Evolutionary conservation across 92 coral and sea anemone species (phyloP), one percentile per base, ranked within the genome.

Genomic region (Siderastrea radians): DNA sequence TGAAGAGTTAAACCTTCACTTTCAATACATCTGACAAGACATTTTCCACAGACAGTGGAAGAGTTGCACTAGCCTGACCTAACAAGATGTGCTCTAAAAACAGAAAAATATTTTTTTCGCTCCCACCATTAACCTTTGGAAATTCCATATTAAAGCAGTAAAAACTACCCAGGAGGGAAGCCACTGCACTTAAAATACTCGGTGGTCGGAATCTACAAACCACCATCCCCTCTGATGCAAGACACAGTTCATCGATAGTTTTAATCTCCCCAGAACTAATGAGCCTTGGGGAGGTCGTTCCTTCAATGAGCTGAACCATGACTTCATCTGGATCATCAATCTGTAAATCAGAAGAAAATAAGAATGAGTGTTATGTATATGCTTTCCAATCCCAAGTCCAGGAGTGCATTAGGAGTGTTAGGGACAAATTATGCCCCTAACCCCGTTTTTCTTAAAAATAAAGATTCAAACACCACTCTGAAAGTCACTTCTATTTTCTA

Each of bases 151-250:
- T 83, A 3, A 54, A 48, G 55, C 69, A 53, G 38, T 53, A 72
- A 46, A 52, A 71, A 71, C 57, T 12, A 43, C 57, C 87, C 16
- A 83, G 13, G 43, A 70, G 62, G 26, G 72, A 12, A 44, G 65
- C 54, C 66, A 84, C 88, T 45, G 88, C 81, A 59, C 15, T 45
- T 49, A 84, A 13, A 61, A 73, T 51, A 12, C 75, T 58, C 57
- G 66, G 66, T 61, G 58, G 58, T 3, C 53, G 12, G 15, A 84
- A 84, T 15, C 59, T 46, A 54, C 53, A 48, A 14, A 72, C 77
- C 54, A 72, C 59, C 77, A 52, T 72, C 43, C 54, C 77, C 45
- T 72, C 77, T 8, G 77, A 49, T 65, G 80, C 80, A 65, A 75
- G 51, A 44, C 17, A 75, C 53, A 75, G 65, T 26, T 54, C 63